These are phyloP conservation scores for Cecropterus lyciades DNA, from an alignment of 1,140 invertebrate genomes.

Conservation along the genomic window DNA sequence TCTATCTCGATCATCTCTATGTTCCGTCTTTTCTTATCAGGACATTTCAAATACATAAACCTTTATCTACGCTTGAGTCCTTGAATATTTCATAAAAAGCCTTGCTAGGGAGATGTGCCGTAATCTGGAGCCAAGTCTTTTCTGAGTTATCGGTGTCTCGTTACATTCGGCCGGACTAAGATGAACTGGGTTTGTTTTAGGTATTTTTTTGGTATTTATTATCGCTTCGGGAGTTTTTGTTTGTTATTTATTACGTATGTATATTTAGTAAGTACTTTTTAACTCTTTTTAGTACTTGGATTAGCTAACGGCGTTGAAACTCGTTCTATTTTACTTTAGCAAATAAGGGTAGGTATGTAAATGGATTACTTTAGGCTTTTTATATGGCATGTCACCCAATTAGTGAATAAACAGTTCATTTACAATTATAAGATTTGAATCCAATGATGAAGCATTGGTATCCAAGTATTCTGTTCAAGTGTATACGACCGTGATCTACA, in stretches of 20 bases:
- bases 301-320: too few species aligned
- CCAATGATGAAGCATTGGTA: too few species aligned
- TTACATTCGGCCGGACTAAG: background rate
- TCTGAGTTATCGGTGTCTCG: background rate
- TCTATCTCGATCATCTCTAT: background rate
- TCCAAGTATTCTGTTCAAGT: too few species aligned
- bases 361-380: too few species aligned
- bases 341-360: too few species aligned
- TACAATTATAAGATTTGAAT: too few species aligned
- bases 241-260: background rate
- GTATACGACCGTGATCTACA: too few species aligned
- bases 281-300: too few species aligned
- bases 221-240: background rate
- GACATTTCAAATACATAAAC: conserved; percentile 27
- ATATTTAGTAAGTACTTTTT: background rate
- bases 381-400: too few species aligned
- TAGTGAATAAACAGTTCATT: too few species aligned
- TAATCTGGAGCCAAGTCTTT: conserved; percentile 1
- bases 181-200: conserved; percentile 3
- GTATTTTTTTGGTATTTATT: conserved; percentile 7
- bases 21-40: conserved; percentile 9
- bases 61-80: conserved; percentile 15
- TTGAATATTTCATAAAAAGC: conserved; percentile 25
- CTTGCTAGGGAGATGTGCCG: background rate
- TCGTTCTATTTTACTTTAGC: too few species aligned